Base-by-base conservation (phyloP, 2,888 invertebrate genomes). In the Schizotus pectinicornis region DNA sequence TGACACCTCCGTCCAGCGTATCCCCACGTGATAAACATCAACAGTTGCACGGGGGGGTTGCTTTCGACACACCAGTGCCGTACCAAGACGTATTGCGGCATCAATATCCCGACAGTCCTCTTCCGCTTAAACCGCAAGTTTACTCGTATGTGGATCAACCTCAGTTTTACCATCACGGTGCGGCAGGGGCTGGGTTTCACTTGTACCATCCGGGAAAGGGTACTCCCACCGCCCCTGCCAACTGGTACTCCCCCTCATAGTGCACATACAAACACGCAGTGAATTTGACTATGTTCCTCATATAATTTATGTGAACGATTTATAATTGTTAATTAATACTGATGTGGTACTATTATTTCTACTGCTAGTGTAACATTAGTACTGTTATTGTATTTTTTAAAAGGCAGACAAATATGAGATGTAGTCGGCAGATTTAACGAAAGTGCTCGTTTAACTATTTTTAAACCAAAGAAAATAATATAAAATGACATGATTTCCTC, bases 1-100 rank as follows among this genome's bases (percentile, higher is more conserved):
- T 97, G 93, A 96, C 96, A 3, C 96, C 96, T 49, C 97, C 97
- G 48, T 94, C 95, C n/a, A 96, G 96, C 2, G 96, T 96, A 1
- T 96, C 96, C 3, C 96, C 97, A 0, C 85, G 95, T 60, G 96
- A 96, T 74, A 94, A 88, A 69, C 87, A 82, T 77, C 91, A 86
- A 69, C 88, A 88, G 69, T 79, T 82, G 56, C 83, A 82, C 57
- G 83, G 79, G 73, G 84, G 62, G 79, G 85, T 80, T 77, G 82
- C 80, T 12, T 80, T 80, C 56, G 82, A 78, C 65, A 81, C 77
- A 58, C 77, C 74, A 70, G 83, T 62, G 74, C 81, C 59, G 65
- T 80, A 77, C 63, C 80, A 79, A 62, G 77, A 82, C 71, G 86
- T 90, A 67, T 76, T 85, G 64, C 75, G 85, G 71, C 80, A 84